Conservation (phyloP, 2,797 vertebrate species). For the Labroides dimidiatus region DNA sequence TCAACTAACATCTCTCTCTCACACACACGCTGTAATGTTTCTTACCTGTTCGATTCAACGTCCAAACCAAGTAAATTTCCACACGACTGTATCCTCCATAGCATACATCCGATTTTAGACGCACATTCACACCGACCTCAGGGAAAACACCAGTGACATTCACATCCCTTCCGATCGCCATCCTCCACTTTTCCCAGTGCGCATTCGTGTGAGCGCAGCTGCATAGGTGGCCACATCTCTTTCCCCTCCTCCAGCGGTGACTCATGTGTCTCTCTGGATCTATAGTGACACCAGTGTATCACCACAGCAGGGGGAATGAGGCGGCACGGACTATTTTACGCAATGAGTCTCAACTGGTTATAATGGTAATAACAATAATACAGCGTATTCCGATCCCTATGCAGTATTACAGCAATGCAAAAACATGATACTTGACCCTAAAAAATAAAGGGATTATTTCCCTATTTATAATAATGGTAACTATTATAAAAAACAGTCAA, state of each 20-base stretch:
- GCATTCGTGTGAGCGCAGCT: conserved; percentile 35
- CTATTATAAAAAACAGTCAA: no score
- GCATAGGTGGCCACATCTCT: conserved; percentile 24
- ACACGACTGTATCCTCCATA: background rate
- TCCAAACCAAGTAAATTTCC: background rate
- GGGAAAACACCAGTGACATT: background rate
- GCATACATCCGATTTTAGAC: background rate
- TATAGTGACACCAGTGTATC: conserved; percentile 26
- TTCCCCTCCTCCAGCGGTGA: conserved; percentile 43
- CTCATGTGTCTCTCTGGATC: conserved; percentile 44
- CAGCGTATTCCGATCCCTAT: background rate
- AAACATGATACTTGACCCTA: no score
- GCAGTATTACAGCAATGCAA: no score
- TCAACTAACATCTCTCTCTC: no score
- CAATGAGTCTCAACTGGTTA: background rate
- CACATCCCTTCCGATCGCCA: background rate
- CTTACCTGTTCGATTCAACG: conserved; percentile 20
- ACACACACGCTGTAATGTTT: background rate
- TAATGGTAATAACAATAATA: background rate
- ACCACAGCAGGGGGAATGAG: background rate
- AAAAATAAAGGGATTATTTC: no score
- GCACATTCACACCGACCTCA: background rate
- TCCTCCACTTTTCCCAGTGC: conserved; percentile 36
- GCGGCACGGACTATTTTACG: background rate
- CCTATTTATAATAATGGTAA: no score